phyloP scores from a whole-genome alignment of 1,140 invertebrate genomes.

The Cydia splendana region DNA sequence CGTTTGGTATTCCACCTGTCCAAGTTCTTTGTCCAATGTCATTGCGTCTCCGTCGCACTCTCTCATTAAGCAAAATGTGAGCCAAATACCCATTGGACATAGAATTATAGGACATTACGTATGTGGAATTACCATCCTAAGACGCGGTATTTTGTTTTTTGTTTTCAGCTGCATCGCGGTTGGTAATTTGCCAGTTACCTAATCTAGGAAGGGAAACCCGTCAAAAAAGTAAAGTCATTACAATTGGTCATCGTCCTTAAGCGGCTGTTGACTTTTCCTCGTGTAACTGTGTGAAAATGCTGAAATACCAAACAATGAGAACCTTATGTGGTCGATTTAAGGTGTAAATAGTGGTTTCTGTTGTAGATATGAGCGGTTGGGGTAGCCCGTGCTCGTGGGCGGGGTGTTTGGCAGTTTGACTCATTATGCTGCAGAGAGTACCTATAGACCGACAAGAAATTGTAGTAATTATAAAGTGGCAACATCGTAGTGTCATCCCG shows the following conservation, averaged over 20 bases:
- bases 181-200: not conserved
- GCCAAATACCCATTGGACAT: no score
- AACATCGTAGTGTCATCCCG: no score
- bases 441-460: no score
- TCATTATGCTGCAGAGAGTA: not conserved
- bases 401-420: not conserved
- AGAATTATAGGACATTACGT: no score
- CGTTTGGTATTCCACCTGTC: no score
- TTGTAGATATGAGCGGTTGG: not conserved
- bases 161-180: not conserved
- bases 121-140: no score
- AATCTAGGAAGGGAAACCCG: not conserved
- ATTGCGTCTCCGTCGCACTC: no score
- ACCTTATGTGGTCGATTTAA: not conserved
- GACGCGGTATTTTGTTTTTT: no score
- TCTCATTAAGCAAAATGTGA: no score
- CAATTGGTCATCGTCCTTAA: not conserved
- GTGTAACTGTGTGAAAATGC: slow-evolving; percentile 8
- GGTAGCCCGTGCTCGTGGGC: not conserved
- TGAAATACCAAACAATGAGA: no score
- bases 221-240: not conserved
- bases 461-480: no score
- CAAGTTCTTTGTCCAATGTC: no score
- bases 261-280: not conserved
- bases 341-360: not conserved